Base-by-base conservation (phyloP, 92 coral and sea anemone genomes). In the Virgularia gustaviana region DNA sequence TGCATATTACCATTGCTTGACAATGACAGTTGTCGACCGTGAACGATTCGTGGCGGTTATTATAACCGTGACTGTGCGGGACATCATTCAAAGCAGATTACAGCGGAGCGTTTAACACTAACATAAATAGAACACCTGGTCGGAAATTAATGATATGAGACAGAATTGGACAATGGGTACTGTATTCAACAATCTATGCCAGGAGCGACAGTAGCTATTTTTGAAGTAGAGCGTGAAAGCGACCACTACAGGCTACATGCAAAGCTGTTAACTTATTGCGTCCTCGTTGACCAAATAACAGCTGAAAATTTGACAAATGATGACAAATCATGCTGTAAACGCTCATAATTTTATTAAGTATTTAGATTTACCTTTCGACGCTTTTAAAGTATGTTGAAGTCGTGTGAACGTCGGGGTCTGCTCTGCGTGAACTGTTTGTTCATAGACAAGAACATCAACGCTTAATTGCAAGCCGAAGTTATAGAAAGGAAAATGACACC, bases 301-400 rank as follows among this genome's bases (percentile, higher is more conserved):
- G 58, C 57, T 29, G 58, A 42, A 66, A 66, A 27, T 37, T 41
- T 25, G 73, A 6, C 41, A 42, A 9, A 38, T 30, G 73, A 42
- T 66, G 73, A 66, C 73, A 66, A 44, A 37, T 27, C 73, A 27
- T 44, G 37, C 57, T 66, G 57, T 42, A 66, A 66, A 44, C 73
- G 73, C 58, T 66, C 47, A 66, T 66, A 43, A 66, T 66, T 56
- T 66, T 66, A 66, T 66, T 66, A 66, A 66, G 73, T 66, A 44
- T 66, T 66, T 66, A 66, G 33, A 18, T 0, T 33, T 13, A 47
- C 51, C 73, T 68, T 68, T 68, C 61, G 75, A 49, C 75, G 61
- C 75, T 31, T 49, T 30, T n/a, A 49, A 45, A 47, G 75, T 49
- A 68, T 49, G 61, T 49, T 31, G 53, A 35, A 22, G 30, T 30